Base-by-base conservation (phyloP, 2,113 vertebrate genomes). In the Dromaius novaehollandiae region DNA sequence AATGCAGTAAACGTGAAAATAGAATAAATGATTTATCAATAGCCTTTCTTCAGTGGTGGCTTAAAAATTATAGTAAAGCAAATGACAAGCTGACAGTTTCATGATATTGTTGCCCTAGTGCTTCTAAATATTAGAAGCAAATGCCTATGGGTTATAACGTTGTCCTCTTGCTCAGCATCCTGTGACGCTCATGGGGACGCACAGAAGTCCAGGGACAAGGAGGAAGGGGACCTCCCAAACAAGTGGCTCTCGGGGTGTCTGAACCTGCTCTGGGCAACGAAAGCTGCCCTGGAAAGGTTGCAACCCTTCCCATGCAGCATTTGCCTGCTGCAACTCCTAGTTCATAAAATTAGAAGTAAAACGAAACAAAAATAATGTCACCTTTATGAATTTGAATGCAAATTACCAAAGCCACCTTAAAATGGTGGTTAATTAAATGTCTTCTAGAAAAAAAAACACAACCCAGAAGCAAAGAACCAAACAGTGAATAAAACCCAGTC, bases 111-210 rank as follows among this genome's bases (percentile, higher is more conserved):
- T 50, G 66, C 66, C 36, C 36, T 64, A 15, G 11, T 25, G 15
- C 93, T 95, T 68, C 97, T 97, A 95, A 97, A 96, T 93, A 85
- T 96, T 96, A 96, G 95, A 92, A 94, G 83, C 25, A 64, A 70
- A 74, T 6, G 60, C 75, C 75, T 77, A 36, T 13, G 48, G 68
- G n/a, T 42, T 4, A 7, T 4, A 48, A 79, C 6, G 0, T 56
- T 86, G 90, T 36, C 71, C 76, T 64, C 40, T 3, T 17, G 85
- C 74, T 58, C 68, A 0, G 68, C 0, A 2, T 55, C 86, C 75
- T 25, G 53, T 2, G 6, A 64, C 22, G 14, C 30, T 14, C 7
- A 0, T 0, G 8, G 40, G 81, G 51, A 4, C 42, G 11, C 2
- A 1, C n/a, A 24, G 70, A 58, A 36, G 21, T 0, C 28, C 0